phyloP scores from a whole-genome alignment of 2,888 invertebrate genomes.

The Leptopilina syphax region DNA sequence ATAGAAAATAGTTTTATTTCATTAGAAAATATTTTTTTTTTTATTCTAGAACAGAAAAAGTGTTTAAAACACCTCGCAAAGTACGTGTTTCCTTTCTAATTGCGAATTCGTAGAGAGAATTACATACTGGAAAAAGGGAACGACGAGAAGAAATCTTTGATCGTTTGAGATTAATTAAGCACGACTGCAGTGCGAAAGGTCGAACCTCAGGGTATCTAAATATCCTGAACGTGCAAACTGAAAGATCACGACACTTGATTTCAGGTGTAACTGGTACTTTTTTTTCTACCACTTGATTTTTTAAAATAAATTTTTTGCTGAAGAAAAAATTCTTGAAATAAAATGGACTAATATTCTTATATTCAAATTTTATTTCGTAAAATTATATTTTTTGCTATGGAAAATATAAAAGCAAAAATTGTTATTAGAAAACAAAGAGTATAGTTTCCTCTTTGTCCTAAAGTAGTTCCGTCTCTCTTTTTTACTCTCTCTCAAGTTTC shows the following conservation, averaged over 20 bases:
- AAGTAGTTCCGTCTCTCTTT: slow-evolving; percentile 43
- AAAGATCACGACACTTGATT: slow-evolving; percentile 39
- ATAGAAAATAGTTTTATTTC: no score
- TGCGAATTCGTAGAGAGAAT: slow-evolving; percentile 57
- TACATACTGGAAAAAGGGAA: slow-evolving; percentile 28
- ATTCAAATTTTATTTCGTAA: no score
- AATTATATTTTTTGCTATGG: no score
- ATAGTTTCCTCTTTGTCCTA: background rate
- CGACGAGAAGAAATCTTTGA: slow-evolving; percentile 46
- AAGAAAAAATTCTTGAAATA: no score
- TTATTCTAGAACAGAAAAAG: no score
- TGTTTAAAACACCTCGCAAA: no score
- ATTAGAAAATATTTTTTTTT: no score
- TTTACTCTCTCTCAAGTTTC: slow-evolving; percentile 41
- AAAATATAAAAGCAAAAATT: background rate
- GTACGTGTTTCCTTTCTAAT: slow-evolving; percentile 60
- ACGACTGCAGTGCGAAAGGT: slow-evolving; percentile 51
- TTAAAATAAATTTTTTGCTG: no score
- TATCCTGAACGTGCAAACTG: slow-evolving; percentile 44
- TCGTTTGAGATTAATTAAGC: slow-evolving; percentile 55
- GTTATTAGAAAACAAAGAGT: slow-evolving; percentile 7
- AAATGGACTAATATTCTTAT: no score
- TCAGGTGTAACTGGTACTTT: slow-evolving; percentile 32
- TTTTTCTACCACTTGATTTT: background rate
- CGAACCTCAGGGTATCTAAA: slow-evolving; percentile 46